These are phyloP conservation scores for Drosophila anomalata DNA, from an alignment of 2,888 invertebrate species.

Conservation along the genomic window DNA sequence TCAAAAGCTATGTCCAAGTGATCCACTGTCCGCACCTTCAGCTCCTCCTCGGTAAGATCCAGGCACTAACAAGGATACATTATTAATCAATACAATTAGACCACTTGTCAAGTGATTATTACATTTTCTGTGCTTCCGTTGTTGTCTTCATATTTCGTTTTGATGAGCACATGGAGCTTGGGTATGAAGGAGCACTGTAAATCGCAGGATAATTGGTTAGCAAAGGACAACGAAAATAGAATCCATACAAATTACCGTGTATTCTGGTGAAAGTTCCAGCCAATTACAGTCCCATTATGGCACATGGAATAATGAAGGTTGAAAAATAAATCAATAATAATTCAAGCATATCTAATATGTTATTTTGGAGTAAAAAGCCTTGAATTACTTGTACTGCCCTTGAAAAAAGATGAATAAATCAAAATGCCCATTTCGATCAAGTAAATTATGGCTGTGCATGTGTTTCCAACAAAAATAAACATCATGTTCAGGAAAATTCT, in stretches of 20 bases:
- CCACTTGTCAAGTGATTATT: constrained; percentile 84
- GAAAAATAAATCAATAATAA: constrained; percentile 38
- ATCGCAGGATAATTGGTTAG: constrained; percentile 21
- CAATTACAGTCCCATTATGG: constrained; percentile 26
- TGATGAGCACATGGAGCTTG: constrained; percentile 92
- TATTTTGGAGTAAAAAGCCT: background rate
- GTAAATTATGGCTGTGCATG: background rate
- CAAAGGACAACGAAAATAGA: constrained; percentile 11
- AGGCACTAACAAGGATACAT: constrained; percentile 86
- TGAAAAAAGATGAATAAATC: background rate
- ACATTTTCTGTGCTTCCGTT: constrained; percentile 95
- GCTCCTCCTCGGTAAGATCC: constrained; percentile 88
- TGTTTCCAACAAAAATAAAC: background rate
- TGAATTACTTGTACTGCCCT: background rate
- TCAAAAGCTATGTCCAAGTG: constrained; percentile 95
- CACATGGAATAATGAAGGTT: constrained; percentile 35
- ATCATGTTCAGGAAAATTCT: background rate
- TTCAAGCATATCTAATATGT: constrained; percentile 3
- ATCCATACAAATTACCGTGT: constrained; percentile 87
- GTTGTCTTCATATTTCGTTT: constrained; percentile 95
- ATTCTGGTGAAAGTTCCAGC: constrained; percentile 85
- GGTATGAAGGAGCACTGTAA: constrained; percentile 95
- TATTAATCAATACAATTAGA: constrained; percentile 3
- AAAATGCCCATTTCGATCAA: constrained; percentile 1
- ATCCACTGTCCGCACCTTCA: constrained; percentile 90